Base-by-base conservation (phyloP, 2,888 invertebrate species). In the Heliothis peltigera region DNA sequence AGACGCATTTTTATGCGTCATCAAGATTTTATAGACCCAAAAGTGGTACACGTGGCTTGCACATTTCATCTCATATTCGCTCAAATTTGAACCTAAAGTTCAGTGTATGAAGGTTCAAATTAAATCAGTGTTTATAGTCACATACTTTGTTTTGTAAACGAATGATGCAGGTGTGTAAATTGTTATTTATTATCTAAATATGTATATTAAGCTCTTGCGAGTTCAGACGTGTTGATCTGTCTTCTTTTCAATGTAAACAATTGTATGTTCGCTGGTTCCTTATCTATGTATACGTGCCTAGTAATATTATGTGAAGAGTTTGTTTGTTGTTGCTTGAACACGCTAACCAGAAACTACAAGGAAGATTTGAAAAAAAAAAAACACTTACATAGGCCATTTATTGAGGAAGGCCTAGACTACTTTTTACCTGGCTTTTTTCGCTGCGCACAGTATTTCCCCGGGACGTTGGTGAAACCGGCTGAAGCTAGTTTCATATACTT, bases 151-250 rank as follows among this genome's bases (percentile, higher is more conserved):
- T 69, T 59, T 43, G 2, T 53, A 49, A 74, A 63, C 42, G 53
- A 39, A 18, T n/a, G 56, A 19, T 67, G 61, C 21, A 42, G 59
- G 46, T n/a, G 52, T 69, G 62, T 59, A 51, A 51, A 68, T 21
- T 74, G 47, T 53, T 68, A 22, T 68, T 53, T 49, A 43, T 59
- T 25, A 63, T 49, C 12, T 70, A 63, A 72, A 72, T 70, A 63
- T 72, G 75, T 12, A 32, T 75, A 69, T 52, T 12, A 8, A 59
- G 22, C 48, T 35, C 32, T 55, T 25, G n/a, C 42, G 42, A 69
- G 62, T 69, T 53, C 63, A 63, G 19, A 70, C 56, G 70, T 70
- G 70, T 57, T 48, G 44, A 56, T 53, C 47, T 43, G 42, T 46
- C 54, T 48, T 56, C 12, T 59, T 46, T 53, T 56, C 21, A 56